Evolutionary conservation across 2,113 vertebrate species (phyloP), one percentile per base, ranked within the genome.

Genomic region (Trachemys scripta): DNA sequence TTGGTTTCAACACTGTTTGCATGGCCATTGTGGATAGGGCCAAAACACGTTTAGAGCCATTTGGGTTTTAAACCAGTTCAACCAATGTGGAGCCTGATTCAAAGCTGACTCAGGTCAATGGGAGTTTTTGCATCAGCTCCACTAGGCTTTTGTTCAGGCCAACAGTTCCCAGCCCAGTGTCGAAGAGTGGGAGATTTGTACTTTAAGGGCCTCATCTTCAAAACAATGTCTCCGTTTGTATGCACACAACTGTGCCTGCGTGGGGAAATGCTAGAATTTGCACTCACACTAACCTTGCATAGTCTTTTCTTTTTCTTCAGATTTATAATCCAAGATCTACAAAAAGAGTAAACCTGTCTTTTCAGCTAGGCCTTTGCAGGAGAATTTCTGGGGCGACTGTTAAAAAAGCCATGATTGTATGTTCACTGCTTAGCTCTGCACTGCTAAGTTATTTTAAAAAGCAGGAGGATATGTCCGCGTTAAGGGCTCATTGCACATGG

Each of bases 61-160:
- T 29, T 5, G 47, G 75, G 31, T 22, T 7, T 93, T 94, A 65
- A 86, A 38, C n/a, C 45, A 75, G 8, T 94, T 82, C 1, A 51
- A 17, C 0, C 0, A 65, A 47, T 0, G 0, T 35, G 79, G 31
- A 84, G 54, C 49, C 12, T 45, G 38, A 24, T 27, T 14, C n/a
- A 29, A 53, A 85, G n/a, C 19, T 2, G 38, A 45, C 29, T 89
- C 17, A 89, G 78, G 45, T 62, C 83, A 80, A 9, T 0, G 0
- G 42, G 83, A 91, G 65, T 86, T 31, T 84, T 80, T 62, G 25
- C 53, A 25, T 56, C 80, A 47, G 35, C 50, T 95, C 92, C 59
- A 87, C 14, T 29, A 54, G 6, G 31, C 25, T 91, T 85, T 56
- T 75, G 24, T 62, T 54, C n/a, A 57, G 31, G 24, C 42, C 5